These are phyloP conservation scores for Protonibea diacanthus DNA, from an alignment of 2,797 vertebrate genomes.

Conservation along the genomic window DNA sequence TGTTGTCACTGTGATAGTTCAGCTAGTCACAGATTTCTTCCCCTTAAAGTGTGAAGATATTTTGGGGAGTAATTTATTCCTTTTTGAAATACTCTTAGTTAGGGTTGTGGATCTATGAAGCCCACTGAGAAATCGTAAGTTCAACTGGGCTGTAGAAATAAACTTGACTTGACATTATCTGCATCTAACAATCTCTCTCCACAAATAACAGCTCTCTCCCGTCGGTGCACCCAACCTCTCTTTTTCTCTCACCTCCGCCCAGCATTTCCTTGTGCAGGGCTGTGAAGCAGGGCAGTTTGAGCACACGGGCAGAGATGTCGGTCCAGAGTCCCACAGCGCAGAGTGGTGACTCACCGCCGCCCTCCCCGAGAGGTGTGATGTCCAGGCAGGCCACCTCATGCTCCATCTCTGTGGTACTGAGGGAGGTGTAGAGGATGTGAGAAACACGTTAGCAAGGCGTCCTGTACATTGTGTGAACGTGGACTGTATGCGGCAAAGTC, in stretches of 20 bases:
- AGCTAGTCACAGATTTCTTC: background rate
- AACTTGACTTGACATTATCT: constrained; percentile 7
- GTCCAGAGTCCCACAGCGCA: constrained; percentile 99
- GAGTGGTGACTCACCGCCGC: constrained; percentile 90
- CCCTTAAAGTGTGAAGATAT: background rate
- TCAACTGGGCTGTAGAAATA: constrained; percentile 6
- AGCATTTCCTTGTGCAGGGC: constrained; percentile 99
- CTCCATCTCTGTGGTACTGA: constrained; percentile 97
- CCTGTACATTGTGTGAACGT: background rate
- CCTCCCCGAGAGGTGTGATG: constrained; percentile 96
- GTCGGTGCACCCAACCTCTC: background rate
- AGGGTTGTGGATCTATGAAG: background rate
- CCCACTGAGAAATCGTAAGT: background rate
- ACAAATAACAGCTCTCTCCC: constrained; percentile 16
- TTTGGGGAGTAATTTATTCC: background rate
- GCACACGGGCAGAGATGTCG: constrained; percentile 96
- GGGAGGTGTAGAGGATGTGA: constrained; percentile 18
- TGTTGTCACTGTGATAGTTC: background rate
- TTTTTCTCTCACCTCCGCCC: constrained; percentile 91
- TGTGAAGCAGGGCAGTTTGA: constrained; percentile 95
- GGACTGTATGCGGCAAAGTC: background rate
- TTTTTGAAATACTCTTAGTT: background rate
- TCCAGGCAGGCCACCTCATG: constrained; percentile 99
- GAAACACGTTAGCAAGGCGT: constrained; percentile 5
- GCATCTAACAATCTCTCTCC: background rate